Evolutionary conservation across 2,888 invertebrate genomes (phyloP).

Genomic region (Chalcosyrphus nemorum): DNA sequence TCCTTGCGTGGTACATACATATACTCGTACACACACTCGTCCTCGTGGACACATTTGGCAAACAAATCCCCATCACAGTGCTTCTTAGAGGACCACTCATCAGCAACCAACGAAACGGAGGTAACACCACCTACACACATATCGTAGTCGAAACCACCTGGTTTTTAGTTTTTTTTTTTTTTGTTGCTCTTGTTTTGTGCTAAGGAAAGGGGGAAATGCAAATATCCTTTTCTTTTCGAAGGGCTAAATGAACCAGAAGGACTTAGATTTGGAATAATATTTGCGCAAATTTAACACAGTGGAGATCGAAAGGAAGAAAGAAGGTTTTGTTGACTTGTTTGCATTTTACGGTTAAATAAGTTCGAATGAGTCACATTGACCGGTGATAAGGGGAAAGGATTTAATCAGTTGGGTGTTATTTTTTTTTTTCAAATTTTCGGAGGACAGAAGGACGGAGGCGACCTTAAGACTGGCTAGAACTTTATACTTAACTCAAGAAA

Average conservation of each 20-base stretch:
- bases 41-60: constrained; percentile 71
- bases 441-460: no score
- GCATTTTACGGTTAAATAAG: constrained; percentile 47
- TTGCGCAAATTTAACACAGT: constrained; percentile 50
- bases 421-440: no score
- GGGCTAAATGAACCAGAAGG: constrained; percentile 68
- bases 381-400: constrained; percentile 7
- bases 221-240: constrained; percentile 64
- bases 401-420: background rate
- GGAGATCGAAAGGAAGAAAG: constrained; percentile 33
- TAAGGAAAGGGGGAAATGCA: constrained; percentile 61
- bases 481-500: no score
- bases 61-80: no score
- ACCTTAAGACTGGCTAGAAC: no score
- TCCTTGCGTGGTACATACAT: constrained; percentile 55
- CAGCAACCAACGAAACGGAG: constrained; percentile 11
- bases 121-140: constrained; percentile 62
- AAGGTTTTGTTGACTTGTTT: constrained; percentile 51
- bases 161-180: background rate
- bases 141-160: constrained; percentile 49
- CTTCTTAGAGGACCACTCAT: constrained; percentile 59
- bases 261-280: constrained; percentile 52
- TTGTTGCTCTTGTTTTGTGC: no score
- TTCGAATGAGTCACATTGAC: constrained; percentile 12
- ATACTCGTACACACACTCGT: constrained; percentile 70